Percentiles rank a stretch among this genome's conserved stretches.
Evolutionary conservation across 2,113 vertebrate species (phyloP).

Genomic region (pig (Sus scrofa)): T2T-Sscrofa CM000825.6:49666001-49666500

Average conservation of each 20-base stretch:
- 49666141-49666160: background rate
- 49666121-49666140: rapidly evolving
- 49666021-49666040: background rate
- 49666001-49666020: background rate
- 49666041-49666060: background rate
- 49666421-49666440: background rate
- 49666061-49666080: background rate
- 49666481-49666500: too few species aligned
- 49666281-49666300: rapidly evolving
- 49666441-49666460: background rate
- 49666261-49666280: background rate
- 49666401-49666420: background rate
- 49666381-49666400: background rate
- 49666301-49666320: background rate
- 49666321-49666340: background rate
- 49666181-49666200: too few species aligned
- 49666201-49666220: background rate
- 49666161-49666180: rapidly evolving
- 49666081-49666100: background rate
- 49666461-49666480: too few species aligned
- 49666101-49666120: background rate
- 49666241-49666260: background rate
- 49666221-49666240: background rate
- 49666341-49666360: rapidly evolving
- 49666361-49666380: background rate